Evolutionary conservation across 2,888 invertebrate species (phyloP).

Genomic region (Drosophila rellima): DNA sequence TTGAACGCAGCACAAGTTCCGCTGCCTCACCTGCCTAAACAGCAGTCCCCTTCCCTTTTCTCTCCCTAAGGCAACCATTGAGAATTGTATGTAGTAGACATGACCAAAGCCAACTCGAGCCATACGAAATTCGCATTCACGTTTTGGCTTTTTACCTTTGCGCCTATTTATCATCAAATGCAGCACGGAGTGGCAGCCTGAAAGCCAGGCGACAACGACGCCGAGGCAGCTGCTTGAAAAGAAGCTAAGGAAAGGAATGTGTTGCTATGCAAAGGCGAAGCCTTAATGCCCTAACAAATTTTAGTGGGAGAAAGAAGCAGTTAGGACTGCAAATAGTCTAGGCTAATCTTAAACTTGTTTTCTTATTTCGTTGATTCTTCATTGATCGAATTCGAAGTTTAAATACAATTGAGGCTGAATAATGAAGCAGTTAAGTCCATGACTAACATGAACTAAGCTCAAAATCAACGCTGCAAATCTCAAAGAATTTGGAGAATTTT

Average conservation of each 20-base stretch:
- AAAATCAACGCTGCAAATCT: not conserved
- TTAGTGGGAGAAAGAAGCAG: not conserved
- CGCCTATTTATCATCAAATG: constrained; percentile 80
- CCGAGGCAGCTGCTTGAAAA: constrained; percentile 64
- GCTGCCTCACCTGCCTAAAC: constrained; percentile 56
- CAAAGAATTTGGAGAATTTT: no score
- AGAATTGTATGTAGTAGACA: constrained; percentile 50
- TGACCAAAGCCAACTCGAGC: constrained; percentile 49
- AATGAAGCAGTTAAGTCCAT: not conserved
- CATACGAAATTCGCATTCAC: constrained; percentile 76
- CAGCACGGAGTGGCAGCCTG: constrained; percentile 42
- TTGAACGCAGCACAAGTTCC: constrained; percentile 70
- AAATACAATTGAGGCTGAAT: no score
- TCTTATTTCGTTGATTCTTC: no score
- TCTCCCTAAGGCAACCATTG: constrained; percentile 17
- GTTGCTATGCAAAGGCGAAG: not conserved
- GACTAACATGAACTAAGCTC: not conserved
- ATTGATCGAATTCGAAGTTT: no score
- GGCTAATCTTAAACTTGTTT: not conserved
- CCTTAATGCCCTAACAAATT: constrained; percentile 30
- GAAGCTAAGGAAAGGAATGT: constrained; percentile 41
- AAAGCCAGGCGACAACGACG: constrained; percentile 26
- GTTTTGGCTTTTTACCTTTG: constrained; percentile 80
- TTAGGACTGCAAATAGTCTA: not conserved
- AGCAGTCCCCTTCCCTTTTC: constrained; percentile 24